Base-by-base conservation (phyloP, 2,797 vertebrate species). In the Hemitrygon akajei region DNA sequence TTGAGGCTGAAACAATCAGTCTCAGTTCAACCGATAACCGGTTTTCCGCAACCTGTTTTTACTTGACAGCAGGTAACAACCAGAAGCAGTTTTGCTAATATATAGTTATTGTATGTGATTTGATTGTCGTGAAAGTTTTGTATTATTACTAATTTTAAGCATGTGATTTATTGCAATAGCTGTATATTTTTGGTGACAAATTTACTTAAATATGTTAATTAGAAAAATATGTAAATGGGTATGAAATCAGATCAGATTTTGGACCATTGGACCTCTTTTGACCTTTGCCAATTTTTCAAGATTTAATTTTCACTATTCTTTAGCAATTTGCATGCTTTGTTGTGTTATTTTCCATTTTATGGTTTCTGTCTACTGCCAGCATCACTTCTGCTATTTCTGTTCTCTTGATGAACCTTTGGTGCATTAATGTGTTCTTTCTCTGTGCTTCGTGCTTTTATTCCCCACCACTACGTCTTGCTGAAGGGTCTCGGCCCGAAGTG, bases 51-150 rank as follows among this genome's bases (percentile, higher is more conserved):
- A 30, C 82, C 18, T 82, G 22, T 30, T 86, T 60, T 56, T 18
- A 86, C 56, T 86, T 86, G 82, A 60, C 82, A 30, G 56, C 25
- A 86, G 60, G 20, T 89, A 37, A 89, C 86, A 89, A 89, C 69
- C 60, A 89, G 66, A 69, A 89, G 34, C 86, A 69, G 7, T 37
- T 89, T 86, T 86, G 12, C 63, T 22, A 18, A 63, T 20, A 69
- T 66, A 18, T 34, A 69, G 30, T 69, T 89, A 89, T 69, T 66
- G 86, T 22, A 60, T 60, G 34, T 0, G 9, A 89, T 69, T 89
- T 37, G 86, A 82, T 86, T 60, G 60, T 37, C 20, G 69, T 37
- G 30, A 56, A 89, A 89, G 69, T 69, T 87, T 63, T 10, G 22
- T 89, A 69, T 9, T 63, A 34, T 66, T 66, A 10, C 30, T 34